Evolutionary conservation across 2,888 invertebrate genomes (phyloP).

Genomic region (Magallana nippona): DNA sequence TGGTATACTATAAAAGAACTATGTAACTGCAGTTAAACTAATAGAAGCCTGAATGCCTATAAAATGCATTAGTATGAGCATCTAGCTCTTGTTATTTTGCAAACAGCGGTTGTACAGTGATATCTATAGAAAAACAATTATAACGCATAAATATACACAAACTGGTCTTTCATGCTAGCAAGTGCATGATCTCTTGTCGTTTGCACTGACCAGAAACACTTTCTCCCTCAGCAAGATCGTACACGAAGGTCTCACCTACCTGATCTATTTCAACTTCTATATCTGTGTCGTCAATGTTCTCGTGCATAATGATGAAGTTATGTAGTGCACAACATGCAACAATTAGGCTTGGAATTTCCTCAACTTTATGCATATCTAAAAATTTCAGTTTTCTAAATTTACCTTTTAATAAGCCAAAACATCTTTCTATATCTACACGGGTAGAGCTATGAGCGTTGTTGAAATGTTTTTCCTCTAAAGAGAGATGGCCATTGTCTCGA

Average conservation of each 20-base stretch:
- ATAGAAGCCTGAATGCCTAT: too few species aligned
- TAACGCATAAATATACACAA: not conserved
- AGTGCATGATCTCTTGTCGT: constrained; percentile 21
- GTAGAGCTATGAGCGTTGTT: constrained; percentile 49
- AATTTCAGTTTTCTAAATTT: constrained; percentile 51
- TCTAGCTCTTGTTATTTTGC: too few species aligned
- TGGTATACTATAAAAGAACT: too few species aligned
- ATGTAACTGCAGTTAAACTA: too few species aligned
- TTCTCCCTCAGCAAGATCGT: not conserved
- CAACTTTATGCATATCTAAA: constrained; percentile 46
- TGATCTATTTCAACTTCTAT: constrained; percentile 17
- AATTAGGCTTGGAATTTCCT: constrained; percentile 25
- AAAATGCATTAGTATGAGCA: too few species aligned
- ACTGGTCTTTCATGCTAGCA: constrained; percentile 19
- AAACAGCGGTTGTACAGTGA: too few species aligned
- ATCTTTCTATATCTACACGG: constrained; percentile 49
- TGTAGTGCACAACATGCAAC: constrained; percentile 50
- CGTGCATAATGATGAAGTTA: constrained; percentile 32
- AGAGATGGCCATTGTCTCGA: constrained; percentile 54
- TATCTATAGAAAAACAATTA: too few species aligned
- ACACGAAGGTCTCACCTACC: not conserved
- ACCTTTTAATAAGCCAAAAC: constrained; percentile 47
- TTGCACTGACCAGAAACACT: not conserved
- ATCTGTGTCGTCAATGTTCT: not conserved
- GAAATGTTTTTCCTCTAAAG: constrained; percentile 19